phyloP scores from a whole-genome alignment of 2,888 invertebrate species.

The Lacanobia wlatinum region DNA sequence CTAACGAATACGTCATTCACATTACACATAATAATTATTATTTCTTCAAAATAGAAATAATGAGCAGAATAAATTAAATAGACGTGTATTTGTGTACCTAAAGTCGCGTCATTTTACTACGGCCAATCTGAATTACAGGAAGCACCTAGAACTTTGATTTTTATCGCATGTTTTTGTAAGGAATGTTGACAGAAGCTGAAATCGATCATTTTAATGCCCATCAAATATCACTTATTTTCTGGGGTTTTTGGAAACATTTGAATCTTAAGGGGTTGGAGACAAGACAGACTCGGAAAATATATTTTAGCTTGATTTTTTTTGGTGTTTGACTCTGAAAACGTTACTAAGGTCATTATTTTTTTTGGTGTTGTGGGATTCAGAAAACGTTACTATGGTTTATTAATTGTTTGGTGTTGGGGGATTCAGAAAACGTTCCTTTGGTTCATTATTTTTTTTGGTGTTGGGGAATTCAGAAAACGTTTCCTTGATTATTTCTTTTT shows the following conservation, averaged over 20 bases:
- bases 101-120: slow-evolving; percentile 17
- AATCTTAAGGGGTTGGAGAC: too few relatives aligned
- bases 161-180: slow-evolving; percentile 15
- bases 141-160: slow-evolving; percentile 24
- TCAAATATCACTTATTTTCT: background rate
- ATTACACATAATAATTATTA: slow-evolving; percentile 20
- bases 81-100: slow-evolving; percentile 9
- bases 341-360: background rate
- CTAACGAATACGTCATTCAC: slow-evolving; percentile 18
- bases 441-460: background rate
- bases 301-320: background rate
- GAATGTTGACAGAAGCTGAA: background rate
- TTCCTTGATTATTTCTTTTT: background rate
- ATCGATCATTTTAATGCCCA: background rate
- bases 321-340: background rate
- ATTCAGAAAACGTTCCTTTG: background rate
- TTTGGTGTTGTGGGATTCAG: background rate
- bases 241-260: background rate
- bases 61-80: slow-evolving; percentile 29
- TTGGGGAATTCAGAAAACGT: background rate
- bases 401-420: background rate
- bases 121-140: slow-evolving; percentile 24
- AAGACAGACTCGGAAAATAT: too few relatives aligned
- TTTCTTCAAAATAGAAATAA: slow-evolving; percentile 19
- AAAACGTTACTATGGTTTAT: background rate